A percentile compares a stretch with the other conserved stretches of the same genome.
Conservation (phyloP, 2,113 vertebrate genomes). For the Xenopus laevis region DNA sequence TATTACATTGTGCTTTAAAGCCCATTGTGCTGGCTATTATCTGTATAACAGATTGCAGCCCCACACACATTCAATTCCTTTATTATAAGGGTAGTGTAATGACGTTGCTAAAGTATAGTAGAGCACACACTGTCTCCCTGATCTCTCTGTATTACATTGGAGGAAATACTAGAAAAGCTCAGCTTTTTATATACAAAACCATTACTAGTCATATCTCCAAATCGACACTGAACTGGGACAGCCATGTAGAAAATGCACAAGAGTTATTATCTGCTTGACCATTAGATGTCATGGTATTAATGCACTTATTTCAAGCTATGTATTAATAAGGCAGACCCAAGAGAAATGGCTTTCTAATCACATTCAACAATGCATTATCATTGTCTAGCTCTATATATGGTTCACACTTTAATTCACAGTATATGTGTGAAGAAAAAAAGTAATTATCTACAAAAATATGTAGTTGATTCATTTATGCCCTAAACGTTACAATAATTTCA, state of each 20-base stretch:
- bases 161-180: conserved; percentile 28
- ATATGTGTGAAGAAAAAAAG: not conserved
- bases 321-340: conserved; percentile 41
- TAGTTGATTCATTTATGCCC: not conserved
- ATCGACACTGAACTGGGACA: conserved; percentile 45
- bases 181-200: not conserved
- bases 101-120: not conserved
- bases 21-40: not conserved
- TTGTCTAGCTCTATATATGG: not conserved
- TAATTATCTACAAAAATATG: not conserved
- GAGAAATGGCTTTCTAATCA: conserved; percentile 46
- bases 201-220: conserved; percentile 50
- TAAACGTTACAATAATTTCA: not conserved
- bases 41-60: not conserved
- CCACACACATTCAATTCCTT: not conserved
- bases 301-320: conserved; percentile 46
- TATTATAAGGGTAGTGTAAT: not conserved
- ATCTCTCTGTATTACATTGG: conserved; percentile 42
- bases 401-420: conserved; percentile 21
- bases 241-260: conserved; percentile 56
- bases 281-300: conserved; percentile 51
- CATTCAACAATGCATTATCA: conserved; percentile 33
- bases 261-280: conserved; percentile 50
- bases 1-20: not conserved
- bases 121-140: not conserved